A percentile compares a stretch with the other conserved stretches of the same genome.
Conservation (phyloP, 2,797 vertebrate species). For the Thaleichthys pacificus region DNA sequence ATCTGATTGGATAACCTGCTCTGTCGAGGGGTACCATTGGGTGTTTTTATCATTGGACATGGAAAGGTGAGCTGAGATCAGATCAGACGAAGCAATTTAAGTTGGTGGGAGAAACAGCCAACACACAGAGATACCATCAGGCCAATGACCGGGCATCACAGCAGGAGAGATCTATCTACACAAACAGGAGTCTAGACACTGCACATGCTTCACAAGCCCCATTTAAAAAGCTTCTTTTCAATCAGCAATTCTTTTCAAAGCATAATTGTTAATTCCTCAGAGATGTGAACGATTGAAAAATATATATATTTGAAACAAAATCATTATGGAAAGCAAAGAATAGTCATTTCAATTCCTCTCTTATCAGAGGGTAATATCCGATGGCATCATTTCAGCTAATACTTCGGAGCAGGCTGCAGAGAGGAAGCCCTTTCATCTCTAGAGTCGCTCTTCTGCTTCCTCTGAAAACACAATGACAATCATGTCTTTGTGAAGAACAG, state of each 20-base stretch:
- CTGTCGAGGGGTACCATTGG: background rate
- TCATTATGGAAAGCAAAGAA: background rate
- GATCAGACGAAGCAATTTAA: background rate
- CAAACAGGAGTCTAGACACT: background rate
- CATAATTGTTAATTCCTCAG: too few relatives aligned
- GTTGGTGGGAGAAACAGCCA: background rate
- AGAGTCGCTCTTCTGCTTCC: background rate
- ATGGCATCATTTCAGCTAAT: background rate
- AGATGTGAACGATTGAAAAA: background rate
- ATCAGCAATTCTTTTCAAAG: background rate
- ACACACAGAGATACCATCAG: background rate
- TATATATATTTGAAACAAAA: background rate
- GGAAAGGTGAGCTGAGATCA: background rate
- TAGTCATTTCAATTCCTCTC: background rate
- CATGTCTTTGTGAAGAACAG: background rate
- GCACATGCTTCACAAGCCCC: background rate
- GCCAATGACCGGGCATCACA: too few relatives aligned
- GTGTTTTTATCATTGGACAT: background rate
- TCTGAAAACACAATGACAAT: background rate
- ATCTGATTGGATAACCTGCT: background rate
- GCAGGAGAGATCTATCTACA: background rate
- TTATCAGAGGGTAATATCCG: background rate
- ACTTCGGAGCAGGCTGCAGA: background rate
- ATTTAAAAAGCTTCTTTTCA: background rate
- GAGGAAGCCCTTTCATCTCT: background rate